Evolutionary conservation across 1,140 invertebrate species (phyloP), one percentile per base, ranked within the genome.

Genomic region (Caerostris extrusa): DNA sequence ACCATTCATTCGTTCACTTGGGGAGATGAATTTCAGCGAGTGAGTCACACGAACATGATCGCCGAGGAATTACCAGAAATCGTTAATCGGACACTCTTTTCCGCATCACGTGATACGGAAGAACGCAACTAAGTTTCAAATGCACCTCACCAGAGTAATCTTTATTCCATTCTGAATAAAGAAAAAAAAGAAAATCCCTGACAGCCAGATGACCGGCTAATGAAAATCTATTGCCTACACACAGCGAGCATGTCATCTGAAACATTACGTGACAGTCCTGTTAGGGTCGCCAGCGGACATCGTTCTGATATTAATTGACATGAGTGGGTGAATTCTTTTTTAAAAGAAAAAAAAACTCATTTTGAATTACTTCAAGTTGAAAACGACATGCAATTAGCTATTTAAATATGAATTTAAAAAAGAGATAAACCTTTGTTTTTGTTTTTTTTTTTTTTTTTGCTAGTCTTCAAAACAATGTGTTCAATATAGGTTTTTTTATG

Each of bases 141-240:
- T 53, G 53, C 7, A 50, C 34, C 34, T 53, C 50, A 50, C 71
- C 10, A 50, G 14, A 14, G 34, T 5, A 7, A 77, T 77, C 71
- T 50, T 77, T 77, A 77, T 77, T 50, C 10, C 34, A 77, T 34
- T 50, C 34, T 34, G 34, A 34, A 34, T 77, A 8, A 19, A 77
- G 50, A 77, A 14, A 77, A 77, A 77, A 77, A 53, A 34, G 50
- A 12, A 5, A 34, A 34, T 34, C 34, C 50, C 53, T 77, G 71
- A 77, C 71, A 77, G 71, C 71, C 53, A 50, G 71, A 77, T 34
- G 71, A 50, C 19, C 7, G 34, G 34, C 71, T 77, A 77, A 77
- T 77, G 71, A 77, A 77, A 77, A 77, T 77, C 71, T 77, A 77
- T 77, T 77, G 71, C 71, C 71, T 50, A 77, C 34, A 77, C 34